phyloP scores from a whole-genome alignment of 1,140 invertebrate species.

The Proctacanthus coquilletti region DNA sequence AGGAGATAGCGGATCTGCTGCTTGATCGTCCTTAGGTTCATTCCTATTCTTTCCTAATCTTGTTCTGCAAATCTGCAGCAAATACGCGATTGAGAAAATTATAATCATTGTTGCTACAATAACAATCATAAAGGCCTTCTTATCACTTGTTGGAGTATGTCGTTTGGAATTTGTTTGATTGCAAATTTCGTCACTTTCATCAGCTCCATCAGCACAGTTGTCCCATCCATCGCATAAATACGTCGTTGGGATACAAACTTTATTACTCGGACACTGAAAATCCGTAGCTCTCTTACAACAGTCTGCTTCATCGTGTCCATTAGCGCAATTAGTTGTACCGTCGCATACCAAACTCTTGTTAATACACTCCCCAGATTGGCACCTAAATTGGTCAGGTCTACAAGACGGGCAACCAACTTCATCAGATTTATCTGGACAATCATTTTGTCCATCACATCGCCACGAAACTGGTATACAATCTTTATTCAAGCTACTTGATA shows the following conservation, averaged over 20 bases:
- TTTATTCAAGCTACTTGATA: constrained; percentile 28
- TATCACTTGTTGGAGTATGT: constrained; percentile 29
- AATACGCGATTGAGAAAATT: constrained; percentile 31
- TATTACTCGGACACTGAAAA: constrained; percentile 45
- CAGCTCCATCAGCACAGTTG: constrained; percentile 56
- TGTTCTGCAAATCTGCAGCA: constrained; percentile 32
- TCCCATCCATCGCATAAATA: constrained; percentile 50
- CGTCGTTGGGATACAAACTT: constrained; percentile 41
- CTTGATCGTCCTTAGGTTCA: constrained; percentile 37
- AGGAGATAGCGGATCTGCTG: constrained; percentile 41
- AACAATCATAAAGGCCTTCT: constrained; percentile 32
- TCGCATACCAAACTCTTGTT: constrained; percentile 54
- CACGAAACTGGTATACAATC: constrained; percentile 72
- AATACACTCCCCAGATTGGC: constrained; percentile 60
- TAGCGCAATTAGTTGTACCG: constrained; percentile 52
- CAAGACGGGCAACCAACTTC: constrained; percentile 56
- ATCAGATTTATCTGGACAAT: constrained; percentile 72
- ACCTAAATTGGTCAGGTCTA: constrained; percentile 49
- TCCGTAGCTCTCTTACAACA: constrained; percentile 42
- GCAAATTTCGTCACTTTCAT: constrained; percentile 47
- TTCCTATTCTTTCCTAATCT: constrained; percentile 33
- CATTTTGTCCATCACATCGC: constrained; percentile 36
- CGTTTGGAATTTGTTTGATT: constrained; percentile 19
- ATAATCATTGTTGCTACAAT: constrained; percentile 32
- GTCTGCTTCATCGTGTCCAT: constrained; percentile 46